These are phyloP conservation scores for Aquatica leii DNA, from an alignment of 2,888 invertebrate species.

Conservation along the genomic window DNA sequence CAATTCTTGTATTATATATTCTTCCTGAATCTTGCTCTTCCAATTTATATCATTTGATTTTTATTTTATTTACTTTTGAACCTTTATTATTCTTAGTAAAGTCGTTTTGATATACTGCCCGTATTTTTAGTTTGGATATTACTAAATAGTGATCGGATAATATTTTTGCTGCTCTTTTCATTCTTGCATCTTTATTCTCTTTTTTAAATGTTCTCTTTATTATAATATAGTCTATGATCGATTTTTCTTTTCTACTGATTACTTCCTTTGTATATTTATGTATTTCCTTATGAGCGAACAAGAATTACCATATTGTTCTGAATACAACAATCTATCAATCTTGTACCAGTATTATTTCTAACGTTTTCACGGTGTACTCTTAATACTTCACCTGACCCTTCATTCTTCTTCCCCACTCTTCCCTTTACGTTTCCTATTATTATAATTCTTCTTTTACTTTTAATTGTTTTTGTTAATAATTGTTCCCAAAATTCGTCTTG, in stretches of 20 bases:
- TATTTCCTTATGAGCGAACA: not conserved
- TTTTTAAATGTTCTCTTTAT: not conserved
- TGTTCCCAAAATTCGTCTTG: too few relatives aligned
- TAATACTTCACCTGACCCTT: too few relatives aligned
- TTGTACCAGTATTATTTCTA: too few relatives aligned
- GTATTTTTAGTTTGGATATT: not conserved
- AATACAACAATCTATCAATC: too few relatives aligned
- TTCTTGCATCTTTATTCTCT: too few relatives aligned
- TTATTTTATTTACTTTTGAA: not conserved
- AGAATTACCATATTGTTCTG: too few relatives aligned
- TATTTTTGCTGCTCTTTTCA: too few relatives aligned
- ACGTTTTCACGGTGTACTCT: too few relatives aligned
- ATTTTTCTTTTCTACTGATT: not conserved
- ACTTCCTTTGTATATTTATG: not conserved
- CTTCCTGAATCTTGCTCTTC: not conserved
- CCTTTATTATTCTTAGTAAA: not conserved
- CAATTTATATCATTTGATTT: not conserved
- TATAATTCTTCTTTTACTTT: too few relatives aligned
- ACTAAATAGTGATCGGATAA: not conserved
- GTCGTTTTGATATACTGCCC: not conserved
- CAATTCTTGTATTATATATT: not conserved
- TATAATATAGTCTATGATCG: not conserved
- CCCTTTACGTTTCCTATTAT: too few relatives aligned
- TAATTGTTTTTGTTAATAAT: too few relatives aligned
- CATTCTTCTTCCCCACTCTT: too few relatives aligned